Percentiles rank a stretch among this genome's conserved stretches.
Evolutionary conservation across 2,888 invertebrate genomes (phyloP).

Genomic region (Laothoe populi): DNA sequence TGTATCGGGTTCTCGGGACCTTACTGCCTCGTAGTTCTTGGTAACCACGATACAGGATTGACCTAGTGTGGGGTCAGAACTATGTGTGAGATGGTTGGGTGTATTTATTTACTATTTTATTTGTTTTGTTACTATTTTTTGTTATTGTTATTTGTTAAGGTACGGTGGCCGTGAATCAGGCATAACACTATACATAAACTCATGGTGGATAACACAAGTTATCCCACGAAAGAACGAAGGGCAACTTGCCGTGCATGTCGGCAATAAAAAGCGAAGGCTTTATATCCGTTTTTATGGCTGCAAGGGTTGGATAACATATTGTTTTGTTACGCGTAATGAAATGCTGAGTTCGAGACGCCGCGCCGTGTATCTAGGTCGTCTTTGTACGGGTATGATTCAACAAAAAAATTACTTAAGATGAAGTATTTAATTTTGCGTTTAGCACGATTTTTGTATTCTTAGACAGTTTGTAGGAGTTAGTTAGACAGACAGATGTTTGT

Average conservation of each 20-base stretch:
- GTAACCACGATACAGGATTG: too few relatives aligned
- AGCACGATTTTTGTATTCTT: background rate
- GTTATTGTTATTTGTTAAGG: too few relatives aligned
- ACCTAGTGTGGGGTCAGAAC: too few relatives aligned
- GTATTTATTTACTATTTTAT: too few relatives aligned
- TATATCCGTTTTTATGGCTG: conserved; percentile 25
- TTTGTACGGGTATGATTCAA: conserved; percentile 3
- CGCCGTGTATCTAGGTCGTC: conserved; percentile 8
- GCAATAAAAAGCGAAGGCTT: conserved; percentile 24
- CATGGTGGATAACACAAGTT: background rate
- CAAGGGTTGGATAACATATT: conserved; percentile 25
- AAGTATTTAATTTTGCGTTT: background rate
- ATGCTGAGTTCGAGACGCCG: conserved; percentile 10
- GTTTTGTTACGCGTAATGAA: conserved; percentile 26
- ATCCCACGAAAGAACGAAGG: background rate
- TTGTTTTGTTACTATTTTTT: too few relatives aligned
- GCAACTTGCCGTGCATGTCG: background rate
- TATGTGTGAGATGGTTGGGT: too few relatives aligned
- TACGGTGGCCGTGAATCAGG: too few relatives aligned
- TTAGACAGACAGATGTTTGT: too few relatives aligned
- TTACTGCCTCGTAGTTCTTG: too few relatives aligned
- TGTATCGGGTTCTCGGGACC: too few relatives aligned
- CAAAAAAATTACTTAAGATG: conserved; percentile 7
- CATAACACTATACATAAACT: background rate
- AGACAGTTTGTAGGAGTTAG: too few relatives aligned